A percentile compares a stretch with the other conserved stretches of the same genome.
These are phyloP conservation scores for Anticlea derivata DNA, from an alignment of 2,888 invertebrate species.

Conservation along the genomic window DNA sequence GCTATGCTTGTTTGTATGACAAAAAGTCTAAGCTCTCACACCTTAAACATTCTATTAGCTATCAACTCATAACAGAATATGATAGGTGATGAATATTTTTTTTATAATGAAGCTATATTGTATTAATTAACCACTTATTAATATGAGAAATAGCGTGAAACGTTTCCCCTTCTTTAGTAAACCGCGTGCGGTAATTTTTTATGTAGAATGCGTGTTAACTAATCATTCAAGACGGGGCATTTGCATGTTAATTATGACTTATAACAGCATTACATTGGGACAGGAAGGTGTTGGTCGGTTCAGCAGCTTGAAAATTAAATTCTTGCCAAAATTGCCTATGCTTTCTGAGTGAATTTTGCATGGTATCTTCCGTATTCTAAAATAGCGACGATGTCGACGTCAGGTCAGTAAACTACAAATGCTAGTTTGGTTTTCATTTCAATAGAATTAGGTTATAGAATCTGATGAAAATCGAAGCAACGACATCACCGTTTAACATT, in stretches of 20 bases:
- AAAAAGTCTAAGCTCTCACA: background rate
- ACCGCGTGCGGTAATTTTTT: constrained; percentile 13
- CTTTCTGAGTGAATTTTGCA: no score
- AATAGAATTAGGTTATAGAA: no score
- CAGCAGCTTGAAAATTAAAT: no score
- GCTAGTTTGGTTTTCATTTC: no score
- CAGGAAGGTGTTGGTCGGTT: background rate
- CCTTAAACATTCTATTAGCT: constrained; percentile 1
- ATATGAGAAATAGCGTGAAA: constrained; percentile 20
- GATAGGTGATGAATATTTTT: background rate
- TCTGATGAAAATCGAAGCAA: no score
- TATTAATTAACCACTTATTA: constrained; percentile 16
- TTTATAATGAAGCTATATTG: constrained; percentile 1
- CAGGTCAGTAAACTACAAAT: no score
- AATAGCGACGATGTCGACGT: no score
- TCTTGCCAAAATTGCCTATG: no score
- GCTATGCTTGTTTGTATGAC: no score
- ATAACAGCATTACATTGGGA: background rate
- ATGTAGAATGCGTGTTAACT: constrained; percentile 19
- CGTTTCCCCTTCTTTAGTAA: constrained; percentile 8
- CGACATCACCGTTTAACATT: no score
- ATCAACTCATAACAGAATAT: constrained; percentile 1
- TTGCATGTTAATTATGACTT: constrained; percentile 6
- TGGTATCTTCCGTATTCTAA: no score
- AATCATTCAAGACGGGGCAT: constrained; percentile 4